Percentiles rank a stretch among this genome's conserved stretches.
Evolutionary conservation across 2,113 vertebrate species (phyloP).

Genomic region (Dasypus novemcinctus): DNA sequence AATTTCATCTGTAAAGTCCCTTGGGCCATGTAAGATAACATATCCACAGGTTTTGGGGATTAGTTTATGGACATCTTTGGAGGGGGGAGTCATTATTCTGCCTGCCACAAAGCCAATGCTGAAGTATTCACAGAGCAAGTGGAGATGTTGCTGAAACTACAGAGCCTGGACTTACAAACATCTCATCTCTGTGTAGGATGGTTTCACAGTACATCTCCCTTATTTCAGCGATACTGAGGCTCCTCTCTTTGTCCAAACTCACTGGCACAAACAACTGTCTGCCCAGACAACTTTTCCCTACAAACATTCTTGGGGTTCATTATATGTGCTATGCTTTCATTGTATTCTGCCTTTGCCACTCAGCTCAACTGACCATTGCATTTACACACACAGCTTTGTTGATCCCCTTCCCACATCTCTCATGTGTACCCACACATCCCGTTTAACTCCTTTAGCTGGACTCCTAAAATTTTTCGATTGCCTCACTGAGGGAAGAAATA

Average conservation of each 20-base stretch:
- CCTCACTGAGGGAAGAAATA: background rate
- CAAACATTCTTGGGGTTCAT: background rate
- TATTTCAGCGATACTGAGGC: background rate
- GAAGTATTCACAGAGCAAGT: background rate
- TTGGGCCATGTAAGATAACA: background rate
- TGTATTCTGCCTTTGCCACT: background rate
- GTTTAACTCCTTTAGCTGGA: background rate
- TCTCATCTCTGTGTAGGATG: background rate
- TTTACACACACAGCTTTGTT: background rate
- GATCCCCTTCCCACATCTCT: background rate
- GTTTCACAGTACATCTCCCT: background rate
- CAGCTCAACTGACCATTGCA: background rate
- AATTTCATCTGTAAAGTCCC: background rate
- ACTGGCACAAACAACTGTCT: background rate
- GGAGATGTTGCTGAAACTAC: background rate
- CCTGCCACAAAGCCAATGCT: background rate
- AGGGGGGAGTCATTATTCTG: background rate
- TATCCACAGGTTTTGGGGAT: background rate
- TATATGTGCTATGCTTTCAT: background rate
- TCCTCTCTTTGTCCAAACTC: constrained; percentile 29
- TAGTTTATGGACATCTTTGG: background rate
- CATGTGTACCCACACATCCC: background rate
- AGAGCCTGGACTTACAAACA: constrained; percentile 2
- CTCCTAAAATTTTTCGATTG: constrained; percentile 32
- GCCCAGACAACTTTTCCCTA: background rate